These are phyloP conservation scores for Miniopterus natalensis DNA, from an alignment of 2,113 vertebrate species.

Conservation along the genomic window DNA sequence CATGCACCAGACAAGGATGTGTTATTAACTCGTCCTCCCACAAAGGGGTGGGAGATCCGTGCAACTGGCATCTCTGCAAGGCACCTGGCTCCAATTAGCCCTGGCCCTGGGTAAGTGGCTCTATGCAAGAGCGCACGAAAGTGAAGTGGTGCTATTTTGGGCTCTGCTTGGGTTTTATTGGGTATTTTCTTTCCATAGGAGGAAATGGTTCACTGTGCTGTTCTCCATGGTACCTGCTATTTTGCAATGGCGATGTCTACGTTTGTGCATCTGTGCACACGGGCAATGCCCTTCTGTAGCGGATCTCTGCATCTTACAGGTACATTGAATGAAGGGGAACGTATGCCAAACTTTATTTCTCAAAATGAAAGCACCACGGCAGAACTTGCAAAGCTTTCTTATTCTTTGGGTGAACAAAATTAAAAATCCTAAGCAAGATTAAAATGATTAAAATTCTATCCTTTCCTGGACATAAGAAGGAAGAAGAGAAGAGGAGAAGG, in stretches of 20 bases:
- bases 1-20: conserved; percentile 42
- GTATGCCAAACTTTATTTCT: conserved; percentile 14
- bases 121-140: not conserved
- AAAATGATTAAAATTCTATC: not conserved
- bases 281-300: not conserved
- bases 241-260: not conserved
- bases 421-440: conserved; percentile 46
- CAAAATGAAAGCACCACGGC: conserved; percentile 48
- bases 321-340: not conserved
- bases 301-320: not conserved
- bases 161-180: conserved; percentile 62
- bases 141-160: conserved; percentile 48
- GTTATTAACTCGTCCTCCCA: conserved; percentile 48
- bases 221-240: conserved; percentile 1
- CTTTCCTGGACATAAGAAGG: conserved; percentile 15
- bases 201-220: conserved; percentile 37
- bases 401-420: conserved; percentile 55
- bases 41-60: not conserved
- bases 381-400: conserved; percentile 61
- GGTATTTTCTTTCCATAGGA: conserved; percentile 66
- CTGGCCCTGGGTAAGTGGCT: conserved; percentile 37
- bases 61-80: conserved; percentile 47
- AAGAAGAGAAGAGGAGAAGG: not conserved
- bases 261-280: too few species aligned
- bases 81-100: conserved; percentile 70